Evolutionary conservation across 2,797 vertebrate genomes (phyloP).

Genomic region (Chaetodon trifasciatus): DNA sequence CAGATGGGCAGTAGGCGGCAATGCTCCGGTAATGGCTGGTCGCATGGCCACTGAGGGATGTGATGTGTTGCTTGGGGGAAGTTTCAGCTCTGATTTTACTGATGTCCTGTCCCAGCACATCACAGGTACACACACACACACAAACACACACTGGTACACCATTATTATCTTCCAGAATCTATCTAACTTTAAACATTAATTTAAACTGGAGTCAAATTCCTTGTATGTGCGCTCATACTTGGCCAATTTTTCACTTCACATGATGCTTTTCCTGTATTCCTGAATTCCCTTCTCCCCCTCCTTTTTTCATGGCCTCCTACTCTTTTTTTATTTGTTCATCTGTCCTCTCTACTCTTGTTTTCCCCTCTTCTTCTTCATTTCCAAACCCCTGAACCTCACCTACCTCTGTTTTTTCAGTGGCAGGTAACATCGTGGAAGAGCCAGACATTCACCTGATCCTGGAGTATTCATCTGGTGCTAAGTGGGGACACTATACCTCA

Average conservation of each 20-base stretch:
- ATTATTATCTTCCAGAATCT: background rate
- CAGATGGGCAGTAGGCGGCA: constrained; percentile 89
- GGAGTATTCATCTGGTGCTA: constrained; percentile 88
- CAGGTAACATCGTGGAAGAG: constrained; percentile 86
- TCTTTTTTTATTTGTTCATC: background rate
- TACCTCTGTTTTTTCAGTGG: constrained; percentile 77
- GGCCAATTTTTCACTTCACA: background rate
- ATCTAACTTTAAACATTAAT: no score
- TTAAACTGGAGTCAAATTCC: no score
- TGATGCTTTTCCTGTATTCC: background rate
- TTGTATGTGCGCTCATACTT: no score
- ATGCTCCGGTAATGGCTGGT: constrained; percentile 89
- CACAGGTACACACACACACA: constrained; percentile 76
- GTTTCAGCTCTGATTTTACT: constrained; percentile 86
- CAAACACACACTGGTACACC: background rate
- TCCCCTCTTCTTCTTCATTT: background rate
- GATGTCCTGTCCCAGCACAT: constrained; percentile 87
- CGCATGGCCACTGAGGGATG: constrained; percentile 89
- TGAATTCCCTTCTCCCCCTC: background rate
- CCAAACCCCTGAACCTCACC: background rate
- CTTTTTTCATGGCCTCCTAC: background rate
- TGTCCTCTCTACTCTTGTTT: background rate
- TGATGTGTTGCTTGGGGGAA: constrained; percentile 89
- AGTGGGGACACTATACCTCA: constrained; percentile 86
- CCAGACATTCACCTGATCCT: constrained; percentile 90